phyloP scores from a whole-genome alignment of 1,140 invertebrate species.

The Plectus sambesii region DNA sequence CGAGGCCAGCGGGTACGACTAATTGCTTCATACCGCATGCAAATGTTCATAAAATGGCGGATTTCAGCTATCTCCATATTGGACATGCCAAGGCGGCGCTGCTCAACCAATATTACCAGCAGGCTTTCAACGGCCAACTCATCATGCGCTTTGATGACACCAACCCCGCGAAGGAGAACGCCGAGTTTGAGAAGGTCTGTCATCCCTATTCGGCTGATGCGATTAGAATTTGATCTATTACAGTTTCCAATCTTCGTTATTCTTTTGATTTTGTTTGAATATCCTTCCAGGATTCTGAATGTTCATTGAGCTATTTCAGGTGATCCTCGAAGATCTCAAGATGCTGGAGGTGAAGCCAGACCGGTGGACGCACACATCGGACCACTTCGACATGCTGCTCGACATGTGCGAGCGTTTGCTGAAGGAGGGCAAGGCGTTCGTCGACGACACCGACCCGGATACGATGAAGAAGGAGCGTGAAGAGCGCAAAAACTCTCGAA shows the following conservation, averaged over 20 bases:
- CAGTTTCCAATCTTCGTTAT: too few species aligned
- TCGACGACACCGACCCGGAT: conserved; percentile 87
- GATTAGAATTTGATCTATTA: conserved; percentile 3
- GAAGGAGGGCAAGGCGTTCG: conserved; percentile 77
- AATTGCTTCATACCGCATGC: conserved; percentile 12
- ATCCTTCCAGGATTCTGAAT: too few species aligned
- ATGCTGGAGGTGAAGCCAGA: conserved; percentile 84
- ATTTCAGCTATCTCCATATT: conserved; percentile 75
- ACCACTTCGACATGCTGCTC: conserved; percentile 86
- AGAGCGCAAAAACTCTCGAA: conserved; percentile 69
- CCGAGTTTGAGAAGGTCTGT: conserved; percentile 79
- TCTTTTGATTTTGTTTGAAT: too few species aligned
- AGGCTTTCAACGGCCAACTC: conserved; percentile 79
- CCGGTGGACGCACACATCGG: conserved; percentile 82
- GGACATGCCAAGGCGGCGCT: conserved; percentile 98
- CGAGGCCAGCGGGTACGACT: conserved; percentile 76
- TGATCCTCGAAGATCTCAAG: conserved; percentile 85
- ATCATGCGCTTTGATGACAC: conserved; percentile 99
- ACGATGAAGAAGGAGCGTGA: conserved; percentile 89
- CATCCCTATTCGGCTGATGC: neutral
- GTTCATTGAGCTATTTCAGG: conserved; percentile 48
- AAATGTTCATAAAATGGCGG: conserved; percentile 4
- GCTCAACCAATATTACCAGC: conserved; percentile 92
- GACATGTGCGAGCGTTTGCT: conserved; percentile 76
- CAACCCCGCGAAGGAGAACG: conserved; percentile 96